phyloP scores from a whole-genome alignment of 2,888 invertebrate species.

The Limnephilus marmoratus region DNA sequence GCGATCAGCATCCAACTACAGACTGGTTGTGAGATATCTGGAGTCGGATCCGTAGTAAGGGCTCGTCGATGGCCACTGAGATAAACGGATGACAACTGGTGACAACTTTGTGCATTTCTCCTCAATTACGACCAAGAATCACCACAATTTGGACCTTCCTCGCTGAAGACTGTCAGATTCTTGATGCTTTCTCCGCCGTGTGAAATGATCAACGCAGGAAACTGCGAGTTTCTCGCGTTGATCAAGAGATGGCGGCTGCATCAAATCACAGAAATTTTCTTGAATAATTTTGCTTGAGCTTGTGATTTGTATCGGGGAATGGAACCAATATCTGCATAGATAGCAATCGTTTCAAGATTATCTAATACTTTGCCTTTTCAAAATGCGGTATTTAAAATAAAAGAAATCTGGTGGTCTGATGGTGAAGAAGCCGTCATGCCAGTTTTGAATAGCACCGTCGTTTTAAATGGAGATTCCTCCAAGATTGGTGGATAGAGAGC shows the following conservation, averaged over 20 bases:
- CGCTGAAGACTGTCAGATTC: neutral
- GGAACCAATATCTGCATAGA: neutral
- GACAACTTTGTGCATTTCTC: slow-evolving; percentile 56
- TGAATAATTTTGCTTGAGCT: neutral
- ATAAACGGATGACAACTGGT: slow-evolving; percentile 57
- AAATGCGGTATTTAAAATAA: neutral
- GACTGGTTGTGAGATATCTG: slow-evolving; percentile 22
- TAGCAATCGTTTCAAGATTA: neutral
- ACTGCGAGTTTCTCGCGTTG: neutral
- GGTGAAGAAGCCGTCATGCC: neutral
- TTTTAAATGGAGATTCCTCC: neutral
- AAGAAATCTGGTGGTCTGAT: neutral
- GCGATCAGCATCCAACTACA: neutral
- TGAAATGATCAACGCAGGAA: neutral
- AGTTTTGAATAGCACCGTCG: neutral
- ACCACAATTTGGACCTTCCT: neutral
- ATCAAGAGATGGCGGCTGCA: slow-evolving; percentile 2
- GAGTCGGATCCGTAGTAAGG: slow-evolving; percentile 44
- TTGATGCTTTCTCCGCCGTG: neutral
- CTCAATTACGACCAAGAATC: slow-evolving; percentile 58
- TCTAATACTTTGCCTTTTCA: neutral
- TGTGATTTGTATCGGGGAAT: neutral
- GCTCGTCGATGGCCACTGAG: slow-evolving; percentile 57
- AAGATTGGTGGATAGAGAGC: neutral
- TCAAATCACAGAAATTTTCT: neutral